These are phyloP conservation scores for Hippocampus barbouri DNA, from an alignment of 2,113 vertebrate species.

Conservation along the genomic window DNA sequence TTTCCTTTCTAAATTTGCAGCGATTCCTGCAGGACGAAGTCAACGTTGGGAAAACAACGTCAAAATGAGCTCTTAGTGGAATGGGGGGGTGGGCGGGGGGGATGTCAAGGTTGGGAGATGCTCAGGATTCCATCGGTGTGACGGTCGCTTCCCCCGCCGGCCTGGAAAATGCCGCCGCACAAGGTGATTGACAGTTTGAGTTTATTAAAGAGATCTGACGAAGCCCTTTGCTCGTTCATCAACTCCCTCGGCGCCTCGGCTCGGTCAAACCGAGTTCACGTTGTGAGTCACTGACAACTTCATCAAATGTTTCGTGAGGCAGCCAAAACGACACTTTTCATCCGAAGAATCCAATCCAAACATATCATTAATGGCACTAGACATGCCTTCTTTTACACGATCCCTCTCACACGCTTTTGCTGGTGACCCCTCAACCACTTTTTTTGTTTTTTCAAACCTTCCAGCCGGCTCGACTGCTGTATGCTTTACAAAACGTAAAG, in stretches of 20 bases:
- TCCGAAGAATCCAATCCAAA: background rate
- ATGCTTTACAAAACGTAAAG: too few relatives aligned
- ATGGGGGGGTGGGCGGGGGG: too few relatives aligned
- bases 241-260: background rate
- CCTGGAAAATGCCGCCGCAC: background rate
- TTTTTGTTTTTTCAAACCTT: too few relatives aligned
- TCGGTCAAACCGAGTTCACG: slow-evolving; percentile 20
- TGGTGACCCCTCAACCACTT: too few relatives aligned
- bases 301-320: background rate
- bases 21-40: slow-evolving; percentile 41
- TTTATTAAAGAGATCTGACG: slow-evolving; percentile 1
- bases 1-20: slow-evolving; percentile 45
- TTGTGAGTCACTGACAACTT: background rate
- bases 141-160: background rate
- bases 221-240: background rate
- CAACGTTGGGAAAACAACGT: slow-evolving; percentile 5
- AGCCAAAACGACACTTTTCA: background rate
- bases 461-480: too few relatives aligned
- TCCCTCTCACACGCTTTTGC: too few relatives aligned
- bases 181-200: slow-evolving; percentile 9
- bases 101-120: background rate
- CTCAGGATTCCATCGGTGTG: background rate
- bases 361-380: too few relatives aligned
- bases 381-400: too few relatives aligned
- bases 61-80: too few relatives aligned